Conservation (phyloP, 2,113 vertebrate genomes). For the Hyperopisus bebe region DNA sequence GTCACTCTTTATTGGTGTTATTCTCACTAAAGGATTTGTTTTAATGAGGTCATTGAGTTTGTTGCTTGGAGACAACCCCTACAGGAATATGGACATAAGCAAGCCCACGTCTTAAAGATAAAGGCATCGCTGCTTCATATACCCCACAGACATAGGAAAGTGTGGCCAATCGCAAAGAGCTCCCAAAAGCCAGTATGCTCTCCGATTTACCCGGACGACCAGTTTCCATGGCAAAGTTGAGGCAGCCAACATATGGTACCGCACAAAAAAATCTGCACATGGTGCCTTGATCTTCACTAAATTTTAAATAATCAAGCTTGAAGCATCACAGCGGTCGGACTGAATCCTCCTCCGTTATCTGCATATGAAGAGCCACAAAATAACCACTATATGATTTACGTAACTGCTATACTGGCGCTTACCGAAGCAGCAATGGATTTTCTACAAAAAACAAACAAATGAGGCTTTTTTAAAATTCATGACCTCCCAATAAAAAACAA, state of each 20-base stretch:
- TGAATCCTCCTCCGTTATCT: not conserved
- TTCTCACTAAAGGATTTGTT: not conserved
- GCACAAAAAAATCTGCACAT: not conserved
- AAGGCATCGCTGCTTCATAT: not conserved
- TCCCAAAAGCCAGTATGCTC: not conserved
- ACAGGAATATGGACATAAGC: not conserved
- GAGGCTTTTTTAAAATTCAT: not conserved
- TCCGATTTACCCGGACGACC: not conserved
- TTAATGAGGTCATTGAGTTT: not conserved
- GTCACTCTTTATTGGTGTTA: not conserved
- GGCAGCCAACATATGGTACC: not conserved
- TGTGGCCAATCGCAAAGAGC: not conserved
- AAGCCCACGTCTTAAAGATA: not conserved
- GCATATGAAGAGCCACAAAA: not conserved
- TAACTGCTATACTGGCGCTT: not conserved
- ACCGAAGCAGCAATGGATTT: not conserved
- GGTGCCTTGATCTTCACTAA: not conserved
- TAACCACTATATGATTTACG: not conserved
- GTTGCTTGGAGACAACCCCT: not conserved
- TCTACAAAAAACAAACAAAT: not conserved
- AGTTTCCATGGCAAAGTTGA: not conserved
- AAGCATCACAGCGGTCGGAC: not conserved
- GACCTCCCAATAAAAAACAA: not conserved
- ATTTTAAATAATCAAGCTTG: constrained; percentile 1
- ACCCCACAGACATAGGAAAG: not conserved